Evolutionary conservation across 2,797 vertebrate genomes (phyloP).

Genomic region (Macropus fuliginosus): DNA sequence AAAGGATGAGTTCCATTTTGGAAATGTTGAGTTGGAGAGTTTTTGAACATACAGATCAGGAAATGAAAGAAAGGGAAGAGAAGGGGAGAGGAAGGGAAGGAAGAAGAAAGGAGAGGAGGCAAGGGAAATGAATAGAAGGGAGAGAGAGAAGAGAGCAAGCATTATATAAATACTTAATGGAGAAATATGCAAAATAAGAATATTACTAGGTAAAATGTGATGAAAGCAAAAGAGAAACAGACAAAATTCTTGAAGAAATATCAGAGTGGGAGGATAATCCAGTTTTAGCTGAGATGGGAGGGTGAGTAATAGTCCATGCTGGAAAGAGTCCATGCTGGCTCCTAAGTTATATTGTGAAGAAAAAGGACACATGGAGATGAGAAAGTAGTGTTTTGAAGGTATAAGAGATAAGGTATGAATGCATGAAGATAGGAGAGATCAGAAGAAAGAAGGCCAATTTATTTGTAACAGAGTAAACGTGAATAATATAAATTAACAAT

Average conservation of each 20-base stretch:
- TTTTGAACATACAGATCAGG: neutral
- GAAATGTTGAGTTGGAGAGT: neutral
- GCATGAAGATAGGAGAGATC: neutral
- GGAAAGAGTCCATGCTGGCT: neutral
- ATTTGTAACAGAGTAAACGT: neutral
- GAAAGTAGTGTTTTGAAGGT: neutral
- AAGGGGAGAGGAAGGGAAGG: neutral
- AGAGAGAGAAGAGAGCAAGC: neutral
- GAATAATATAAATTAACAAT: neutral
- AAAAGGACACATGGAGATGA: neutral
- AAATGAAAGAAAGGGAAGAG: neutral
- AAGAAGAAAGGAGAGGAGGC: neutral
- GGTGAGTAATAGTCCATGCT: neutral
- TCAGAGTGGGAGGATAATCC: too few species aligned
- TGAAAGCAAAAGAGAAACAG: neutral
- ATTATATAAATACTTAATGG: neutral
- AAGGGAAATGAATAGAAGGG: neutral
- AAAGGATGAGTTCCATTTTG: neutral
- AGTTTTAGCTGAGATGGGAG: too few species aligned
- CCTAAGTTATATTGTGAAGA: neutral
- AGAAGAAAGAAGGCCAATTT: neutral
- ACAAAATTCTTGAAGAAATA: neutral
- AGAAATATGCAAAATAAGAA: neutral
- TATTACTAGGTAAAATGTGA: neutral
- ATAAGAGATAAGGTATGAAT: neutral